phyloP scores from a whole-genome alignment of 2,888 invertebrate genomes.

The Aphrophora alni region DNA sequence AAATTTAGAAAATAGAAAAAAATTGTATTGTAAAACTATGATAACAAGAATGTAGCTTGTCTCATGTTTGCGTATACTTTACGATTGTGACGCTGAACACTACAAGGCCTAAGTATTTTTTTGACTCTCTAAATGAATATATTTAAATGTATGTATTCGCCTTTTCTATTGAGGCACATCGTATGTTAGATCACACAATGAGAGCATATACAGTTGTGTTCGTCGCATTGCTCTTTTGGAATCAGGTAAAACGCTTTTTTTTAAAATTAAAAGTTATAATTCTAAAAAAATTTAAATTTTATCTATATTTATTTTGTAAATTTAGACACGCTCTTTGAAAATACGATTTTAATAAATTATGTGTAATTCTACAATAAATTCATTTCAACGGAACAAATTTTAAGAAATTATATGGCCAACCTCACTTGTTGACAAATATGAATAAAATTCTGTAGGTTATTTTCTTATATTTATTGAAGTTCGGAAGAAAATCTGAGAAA shows the following conservation, averaged over 20 bases:
- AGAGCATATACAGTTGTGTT: background rate
- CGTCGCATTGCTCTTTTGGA: background rate
- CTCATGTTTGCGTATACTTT: no score
- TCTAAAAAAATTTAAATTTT: background rate
- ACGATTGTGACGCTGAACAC: background rate
- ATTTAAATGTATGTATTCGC: background rate
- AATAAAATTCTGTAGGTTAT: no score
- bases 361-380: no score
- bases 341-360: no score
- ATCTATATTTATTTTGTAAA: background rate
- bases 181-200: background rate
- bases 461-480: no score
- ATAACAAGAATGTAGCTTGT: background rate
- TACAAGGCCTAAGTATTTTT: background rate
- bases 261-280: background rate
- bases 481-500: no score
- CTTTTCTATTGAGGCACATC: background rate
- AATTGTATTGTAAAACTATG: background rate
- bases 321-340: no score
- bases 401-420: no score
- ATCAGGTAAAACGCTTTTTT: background rate
- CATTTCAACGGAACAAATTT: no score
- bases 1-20: background rate
- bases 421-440: no score
- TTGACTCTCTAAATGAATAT: background rate